These are phyloP conservation scores for Leucozona laternaria DNA, from an alignment of 2,888 invertebrate genomes.

Conservation along the genomic window DNA sequence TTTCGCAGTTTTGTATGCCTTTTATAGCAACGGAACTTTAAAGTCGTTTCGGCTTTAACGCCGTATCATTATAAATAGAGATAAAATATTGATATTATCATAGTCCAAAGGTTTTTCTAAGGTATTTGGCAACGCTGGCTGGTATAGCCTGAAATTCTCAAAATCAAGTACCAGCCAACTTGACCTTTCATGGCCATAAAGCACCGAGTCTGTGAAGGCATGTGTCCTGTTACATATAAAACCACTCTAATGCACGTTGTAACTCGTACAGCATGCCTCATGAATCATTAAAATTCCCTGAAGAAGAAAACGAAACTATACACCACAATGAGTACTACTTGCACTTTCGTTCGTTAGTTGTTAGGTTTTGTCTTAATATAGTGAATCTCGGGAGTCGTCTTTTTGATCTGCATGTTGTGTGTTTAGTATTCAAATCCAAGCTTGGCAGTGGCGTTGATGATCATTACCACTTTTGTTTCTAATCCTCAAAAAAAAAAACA, in stretches of 20 bases:
- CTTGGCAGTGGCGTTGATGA: slow-evolving; percentile 41
- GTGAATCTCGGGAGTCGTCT: slow-evolving; percentile 3
- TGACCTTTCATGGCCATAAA: slow-evolving; percentile 68
- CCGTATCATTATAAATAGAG: no score
- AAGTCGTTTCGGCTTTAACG: no score
- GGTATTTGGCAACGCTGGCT: slow-evolving; percentile 2
- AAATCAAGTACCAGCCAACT: slow-evolving; percentile 30
- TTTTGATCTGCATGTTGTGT: slow-evolving; percentile 34
- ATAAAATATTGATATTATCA: no score
- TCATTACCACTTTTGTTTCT: slow-evolving; percentile 22
- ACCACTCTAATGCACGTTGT: slow-evolving; percentile 47
- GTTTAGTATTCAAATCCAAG: slow-evolving; percentile 67
- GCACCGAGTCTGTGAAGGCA: slow-evolving; percentile 26
- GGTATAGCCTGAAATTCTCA: not conserved
- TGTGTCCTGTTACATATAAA: slow-evolving; percentile 59
- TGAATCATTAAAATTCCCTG: slow-evolving; percentile 59
- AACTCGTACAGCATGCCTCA: slow-evolving; percentile 35
- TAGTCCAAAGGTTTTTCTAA: no score
- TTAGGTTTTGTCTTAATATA: slow-evolving; percentile 1
- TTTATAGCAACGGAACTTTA: no score
- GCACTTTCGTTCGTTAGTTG: slow-evolving; percentile 70
- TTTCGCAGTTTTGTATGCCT: no score
- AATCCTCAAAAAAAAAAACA: slow-evolving; percentile 33
- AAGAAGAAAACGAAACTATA: slow-evolving; percentile 54
- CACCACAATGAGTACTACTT: slow-evolving; percentile 57